A percentile compares a stretch with the other conserved stretches of the same genome.
These are phyloP conservation scores for Meloe dianella DNA, from an alignment of 2,888 invertebrate species.

Conservation along the genomic window DNA sequence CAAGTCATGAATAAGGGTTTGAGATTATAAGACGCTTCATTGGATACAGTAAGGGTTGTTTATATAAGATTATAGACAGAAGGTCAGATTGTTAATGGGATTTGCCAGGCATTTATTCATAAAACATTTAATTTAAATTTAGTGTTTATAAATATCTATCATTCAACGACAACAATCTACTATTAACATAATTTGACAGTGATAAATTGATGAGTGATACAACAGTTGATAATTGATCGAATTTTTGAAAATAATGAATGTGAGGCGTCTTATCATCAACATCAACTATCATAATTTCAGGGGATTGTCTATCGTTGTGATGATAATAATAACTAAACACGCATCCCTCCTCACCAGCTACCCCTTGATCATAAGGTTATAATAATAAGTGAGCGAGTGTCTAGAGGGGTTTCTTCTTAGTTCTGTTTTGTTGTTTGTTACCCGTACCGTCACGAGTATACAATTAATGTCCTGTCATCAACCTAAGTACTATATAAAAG, in stretches of 20 bases:
- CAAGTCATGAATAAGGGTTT: conserved; percentile 45
- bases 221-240: conserved; percentile 20
- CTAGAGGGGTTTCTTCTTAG: conserved; percentile 29
- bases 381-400: conserved; percentile 28
- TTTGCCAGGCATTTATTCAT: conserved; percentile 28
- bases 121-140: conserved; percentile 23
- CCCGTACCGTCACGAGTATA: conserved; percentile 33
- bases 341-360: conserved; percentile 16
- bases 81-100: conserved; percentile 28
- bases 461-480: conserved; percentile 37
- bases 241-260: conserved; percentile 20
- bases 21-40: conserved; percentile 44
- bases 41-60: conserved; percentile 39
- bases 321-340: conserved; percentile 32
- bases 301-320: conserved; percentile 15
- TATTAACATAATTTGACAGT: conserved; percentile 22
- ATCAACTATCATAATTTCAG: conserved; percentile 38
- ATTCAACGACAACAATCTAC: neutral
- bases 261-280: conserved; percentile 31
- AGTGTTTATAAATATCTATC: conserved; percentile 13
- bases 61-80: conserved; percentile 34
- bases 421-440: conserved; percentile 30
- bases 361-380: conserved; percentile 30
- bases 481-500: conserved; percentile 27
- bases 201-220: conserved; percentile 3